These are phyloP conservation scores for Saturnia japonica DNA, from an alignment of 2,888 invertebrate genomes.

Conservation along the genomic window DNA sequence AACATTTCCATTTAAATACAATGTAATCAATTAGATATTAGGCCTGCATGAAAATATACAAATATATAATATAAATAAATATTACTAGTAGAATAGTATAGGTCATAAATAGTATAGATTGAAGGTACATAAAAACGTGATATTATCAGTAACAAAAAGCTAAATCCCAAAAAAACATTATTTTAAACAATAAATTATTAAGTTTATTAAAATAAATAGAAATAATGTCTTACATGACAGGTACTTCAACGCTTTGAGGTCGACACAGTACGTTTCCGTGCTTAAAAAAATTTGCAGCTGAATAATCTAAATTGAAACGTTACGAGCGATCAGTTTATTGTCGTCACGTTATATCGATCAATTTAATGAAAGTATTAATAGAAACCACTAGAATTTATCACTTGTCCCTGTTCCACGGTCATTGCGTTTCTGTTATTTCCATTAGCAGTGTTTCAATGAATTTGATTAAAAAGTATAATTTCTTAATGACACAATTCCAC, in stretches of 20 bases:
- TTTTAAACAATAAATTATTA: neutral
- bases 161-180: neutral
- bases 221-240: neutral
- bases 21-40: too few relatives aligned
- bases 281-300: neutral
- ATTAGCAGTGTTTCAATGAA: constrained; percentile 5
- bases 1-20: too few relatives aligned
- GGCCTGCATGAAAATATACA: too few relatives aligned
- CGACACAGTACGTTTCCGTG: neutral
- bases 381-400: constrained; percentile 61
- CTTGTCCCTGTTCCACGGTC: constrained; percentile 36
- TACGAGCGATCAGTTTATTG: neutral
- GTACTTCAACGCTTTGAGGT: neutral
- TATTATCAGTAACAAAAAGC: neutral
- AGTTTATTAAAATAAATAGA: neutral
- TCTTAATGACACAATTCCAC: neutral
- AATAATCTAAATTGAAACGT: neutral
- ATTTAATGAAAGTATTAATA: constrained; percentile 66
- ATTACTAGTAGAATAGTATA: too few relatives aligned
- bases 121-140: too few relatives aligned
- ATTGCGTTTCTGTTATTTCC: constrained; percentile 17
- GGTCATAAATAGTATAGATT: too few relatives aligned
- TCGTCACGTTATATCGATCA: constrained; percentile 39
- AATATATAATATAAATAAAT: too few relatives aligned
- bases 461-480: neutral